phyloP scores from a whole-genome alignment of 2,113 vertebrate genomes.

The Psephotus haematonotus region DNA sequence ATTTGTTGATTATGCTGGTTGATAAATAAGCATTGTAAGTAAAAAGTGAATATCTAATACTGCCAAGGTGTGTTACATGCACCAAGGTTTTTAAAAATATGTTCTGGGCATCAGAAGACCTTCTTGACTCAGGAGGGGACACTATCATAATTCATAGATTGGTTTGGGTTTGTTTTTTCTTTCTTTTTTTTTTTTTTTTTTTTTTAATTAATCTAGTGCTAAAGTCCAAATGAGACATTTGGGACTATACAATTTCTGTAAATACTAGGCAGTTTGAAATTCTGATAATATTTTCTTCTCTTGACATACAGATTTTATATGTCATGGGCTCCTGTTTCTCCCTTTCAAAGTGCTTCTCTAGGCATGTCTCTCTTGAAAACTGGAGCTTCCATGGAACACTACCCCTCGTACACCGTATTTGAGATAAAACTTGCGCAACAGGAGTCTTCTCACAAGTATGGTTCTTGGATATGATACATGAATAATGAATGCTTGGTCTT shows the following conservation, averaged over 20 bases:
- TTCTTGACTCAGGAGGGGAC: background rate
- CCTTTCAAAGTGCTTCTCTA: background rate
- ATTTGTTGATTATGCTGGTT: background rate
- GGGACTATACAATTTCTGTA: background rate
- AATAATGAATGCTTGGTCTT: background rate
- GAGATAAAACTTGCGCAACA: background rate
- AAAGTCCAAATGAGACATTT: background rate
- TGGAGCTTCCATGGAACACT: background rate
- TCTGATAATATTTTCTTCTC: background rate
- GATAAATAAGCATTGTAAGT: background rate
- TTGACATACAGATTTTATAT: background rate
- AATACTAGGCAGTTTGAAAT: background rate
- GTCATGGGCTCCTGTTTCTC: background rate
- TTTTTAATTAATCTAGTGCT: background rate
- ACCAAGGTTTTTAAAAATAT: background rate
- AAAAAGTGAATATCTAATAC: background rate
- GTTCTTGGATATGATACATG: background rate
- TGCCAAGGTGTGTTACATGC: background rate
- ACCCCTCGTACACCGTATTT: rapidly evolving
- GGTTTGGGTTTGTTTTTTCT: background rate
- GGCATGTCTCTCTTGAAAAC: rapidly evolving
- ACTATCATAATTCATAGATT: background rate
- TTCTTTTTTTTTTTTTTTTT: background rate
- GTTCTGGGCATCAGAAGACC: background rate
- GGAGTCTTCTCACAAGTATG: background rate